Evolutionary conservation across 2,888 invertebrate species (phyloP), one percentile per base, ranked within the genome.

Genomic region (Alloscopus bannaensis): DNA sequence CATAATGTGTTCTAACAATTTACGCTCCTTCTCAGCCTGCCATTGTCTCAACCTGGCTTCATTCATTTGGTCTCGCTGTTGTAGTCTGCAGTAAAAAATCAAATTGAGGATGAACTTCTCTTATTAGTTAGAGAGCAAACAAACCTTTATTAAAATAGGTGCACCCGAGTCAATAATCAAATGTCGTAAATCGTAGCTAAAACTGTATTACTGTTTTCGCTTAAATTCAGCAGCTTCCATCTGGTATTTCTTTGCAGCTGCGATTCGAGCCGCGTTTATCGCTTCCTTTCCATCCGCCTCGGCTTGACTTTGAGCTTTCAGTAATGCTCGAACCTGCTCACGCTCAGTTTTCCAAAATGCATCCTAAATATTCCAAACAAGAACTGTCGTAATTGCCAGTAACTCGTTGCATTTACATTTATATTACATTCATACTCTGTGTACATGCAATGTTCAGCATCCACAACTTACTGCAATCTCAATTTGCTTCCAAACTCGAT

Each of bases 181-280:
- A n/a, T 18, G 50, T 4, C n/a, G 18, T 47, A 18, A 47, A n/a
- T 47, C 8, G 6, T 47, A 4, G n/a, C n/a, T 55, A 16, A 26
- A 29, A 57, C 8, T 70, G 59, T 18, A 28, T 31, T 76, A 72
- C 66, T 64, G 47, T 72, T 77, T 42, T 69, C 57, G 18, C 59
- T 40, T 71, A 18, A 60, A 71, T 3, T 59, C 71, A 2, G 29
- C 13, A 1, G 31, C 16, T 11, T 66, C 47, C 13, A 16, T 24
- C 3, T 55, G 18, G 47, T 29, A 75, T 26, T 57, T 59, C 59
- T 68, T 66, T 13, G 77, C 77, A 13, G 62, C 70, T n/a, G 16
- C 55, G 29, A 52, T 60, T 18, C 70, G 31, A 2, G 52, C 50
- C 47, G 47, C 20, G 18, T 70, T 24, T 13, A 20, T 18, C 26